phyloP scores from a whole-genome alignment of 2,888 invertebrate species.

The Elegia similella region DNA sequence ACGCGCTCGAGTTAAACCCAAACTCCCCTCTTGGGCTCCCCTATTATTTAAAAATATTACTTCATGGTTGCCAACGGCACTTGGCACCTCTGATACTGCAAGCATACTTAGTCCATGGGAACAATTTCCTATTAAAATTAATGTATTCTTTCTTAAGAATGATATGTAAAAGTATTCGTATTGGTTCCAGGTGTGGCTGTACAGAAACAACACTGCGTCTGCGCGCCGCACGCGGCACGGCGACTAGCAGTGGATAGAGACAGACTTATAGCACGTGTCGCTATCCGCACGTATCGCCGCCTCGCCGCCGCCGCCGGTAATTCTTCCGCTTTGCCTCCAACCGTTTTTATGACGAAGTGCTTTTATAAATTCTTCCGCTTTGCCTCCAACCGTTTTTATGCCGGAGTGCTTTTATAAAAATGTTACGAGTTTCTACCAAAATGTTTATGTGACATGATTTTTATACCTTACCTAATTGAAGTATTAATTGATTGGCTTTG shows the following conservation, averaged over 20 bases:
- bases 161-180: neutral
- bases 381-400: slow-evolving; percentile 10
- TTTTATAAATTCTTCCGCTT: slow-evolving; percentile 14
- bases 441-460: neutral
- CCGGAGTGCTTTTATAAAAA: neutral
- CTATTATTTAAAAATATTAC: too few relatives aligned
- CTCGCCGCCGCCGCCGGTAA: slow-evolving; percentile 11
- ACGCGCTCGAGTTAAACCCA: too few relatives aligned
- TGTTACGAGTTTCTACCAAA: neutral
- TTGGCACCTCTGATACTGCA: too few relatives aligned
- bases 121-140: too few relatives aligned
- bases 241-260: slow-evolving; percentile 84
- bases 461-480: neutral
- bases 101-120: too few relatives aligned
- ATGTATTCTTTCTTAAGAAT: too few relatives aligned
- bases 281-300: slow-evolving; percentile 28
- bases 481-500: neutral
- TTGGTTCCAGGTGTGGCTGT: slow-evolving; percentile 70
- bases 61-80: too few relatives aligned
- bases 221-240: slow-evolving; percentile 81
- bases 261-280: slow-evolving; percentile 73
- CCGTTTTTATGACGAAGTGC: slow-evolving; percentile 3
- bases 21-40: too few relatives aligned
- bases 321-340: slow-evolving; percentile 16
- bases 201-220: slow-evolving; percentile 73